Conservation (phyloP, 2,797 vertebrate genomes). For the Hapalemur alaotrensis region DNA sequence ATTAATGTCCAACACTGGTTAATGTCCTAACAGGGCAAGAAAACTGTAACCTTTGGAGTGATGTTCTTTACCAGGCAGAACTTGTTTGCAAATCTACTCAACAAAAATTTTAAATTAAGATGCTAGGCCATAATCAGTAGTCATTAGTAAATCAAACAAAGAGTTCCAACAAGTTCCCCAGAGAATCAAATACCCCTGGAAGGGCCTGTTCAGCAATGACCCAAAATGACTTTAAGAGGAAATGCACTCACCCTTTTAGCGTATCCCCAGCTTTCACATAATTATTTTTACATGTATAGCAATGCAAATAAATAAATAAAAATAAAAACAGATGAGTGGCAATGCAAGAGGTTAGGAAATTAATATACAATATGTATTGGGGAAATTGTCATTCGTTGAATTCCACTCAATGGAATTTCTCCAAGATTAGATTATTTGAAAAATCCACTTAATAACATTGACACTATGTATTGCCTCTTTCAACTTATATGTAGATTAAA, state of each 20-base stretch:
- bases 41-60: background rate
- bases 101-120: background rate
- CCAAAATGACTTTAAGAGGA: background rate
- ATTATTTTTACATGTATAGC: background rate
- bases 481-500: background rate
- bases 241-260: background rate
- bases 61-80: background rate
- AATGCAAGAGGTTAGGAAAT: background rate
- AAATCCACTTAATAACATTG: background rate
- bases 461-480: background rate
- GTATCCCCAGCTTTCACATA: background rate
- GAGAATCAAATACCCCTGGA: background rate
- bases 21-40: background rate
- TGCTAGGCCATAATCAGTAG: background rate
- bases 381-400: background rate
- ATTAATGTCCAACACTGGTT: background rate
- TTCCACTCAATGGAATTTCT: background rate
- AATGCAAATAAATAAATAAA: background rate
- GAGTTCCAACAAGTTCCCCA: background rate
- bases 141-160: background rate
- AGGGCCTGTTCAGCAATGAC: background rate
- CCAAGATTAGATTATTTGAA: background rate
- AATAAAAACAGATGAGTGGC: background rate
- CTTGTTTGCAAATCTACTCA: background rate
- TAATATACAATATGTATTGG: background rate